Conservation (phyloP, 2,797 vertebrate species). For the Phaenicophaeus curvirostris region DNA sequence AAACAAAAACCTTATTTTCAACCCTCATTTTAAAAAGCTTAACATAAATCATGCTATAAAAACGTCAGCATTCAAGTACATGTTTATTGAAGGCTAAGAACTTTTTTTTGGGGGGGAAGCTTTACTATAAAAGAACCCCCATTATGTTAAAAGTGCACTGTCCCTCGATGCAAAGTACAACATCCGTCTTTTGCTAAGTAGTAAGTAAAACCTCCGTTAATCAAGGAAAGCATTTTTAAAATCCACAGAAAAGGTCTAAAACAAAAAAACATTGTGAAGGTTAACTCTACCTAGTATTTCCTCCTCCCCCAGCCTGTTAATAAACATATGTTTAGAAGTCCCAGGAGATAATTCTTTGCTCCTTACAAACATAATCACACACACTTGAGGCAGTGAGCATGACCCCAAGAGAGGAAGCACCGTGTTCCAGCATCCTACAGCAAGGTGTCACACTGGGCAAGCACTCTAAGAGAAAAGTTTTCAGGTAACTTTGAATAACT, state of each 20-base stretch:
- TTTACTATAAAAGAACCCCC: background rate
- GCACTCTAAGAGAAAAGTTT: background rate
- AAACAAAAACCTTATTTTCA: background rate
- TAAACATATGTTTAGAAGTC: background rate
- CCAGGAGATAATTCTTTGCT: background rate
- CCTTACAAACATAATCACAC: background rate
- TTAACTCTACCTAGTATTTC: background rate
- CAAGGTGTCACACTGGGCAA: background rate
- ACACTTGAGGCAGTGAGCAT: background rate
- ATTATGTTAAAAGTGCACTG: background rate
- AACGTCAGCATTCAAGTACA: background rate
- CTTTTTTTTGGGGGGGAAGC: background rate
- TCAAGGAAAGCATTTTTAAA: background rate
- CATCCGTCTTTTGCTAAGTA: background rate
- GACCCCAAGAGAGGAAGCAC: background rate
- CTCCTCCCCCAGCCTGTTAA: background rate
- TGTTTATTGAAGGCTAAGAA: background rate
- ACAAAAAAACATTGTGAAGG: background rate
- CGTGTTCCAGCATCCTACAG: background rate
- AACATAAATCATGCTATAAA: background rate
- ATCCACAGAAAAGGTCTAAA: background rate
- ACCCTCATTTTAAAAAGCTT: background rate
- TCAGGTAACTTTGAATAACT: background rate
- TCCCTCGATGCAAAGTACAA: background rate
- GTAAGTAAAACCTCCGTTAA: background rate